A percentile compares a stretch with the other conserved stretches of the same genome.
Conservation (phyloP, 1,140 invertebrate genomes). For the Melanaphis sacchari region DNA sequence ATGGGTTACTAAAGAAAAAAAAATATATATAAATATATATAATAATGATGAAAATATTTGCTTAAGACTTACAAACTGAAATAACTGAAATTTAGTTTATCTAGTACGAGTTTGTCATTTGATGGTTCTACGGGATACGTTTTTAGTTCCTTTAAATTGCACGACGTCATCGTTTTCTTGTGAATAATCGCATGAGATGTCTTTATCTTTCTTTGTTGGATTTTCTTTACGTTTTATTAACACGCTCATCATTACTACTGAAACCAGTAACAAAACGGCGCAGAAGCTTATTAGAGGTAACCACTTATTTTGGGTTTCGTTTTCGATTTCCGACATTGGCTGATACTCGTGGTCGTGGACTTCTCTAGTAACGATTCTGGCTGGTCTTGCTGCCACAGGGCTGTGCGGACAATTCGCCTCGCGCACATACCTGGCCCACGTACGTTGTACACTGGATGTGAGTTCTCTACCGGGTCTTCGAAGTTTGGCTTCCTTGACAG, state of each 20-base stretch:
- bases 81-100: neutral
- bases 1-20: constrained; percentile 21
- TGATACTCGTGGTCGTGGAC: constrained; percentile 29
- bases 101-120: constrained; percentile 37
- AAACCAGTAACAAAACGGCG: neutral
- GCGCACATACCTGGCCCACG: constrained; percentile 73
- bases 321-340: neutral
- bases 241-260: neutral
- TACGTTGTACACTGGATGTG: constrained; percentile 69
- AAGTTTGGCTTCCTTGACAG: constrained; percentile 66
- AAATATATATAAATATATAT: neutral
- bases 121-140: constrained; percentile 38
- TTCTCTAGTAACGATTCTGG: constrained; percentile 57
- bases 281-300: constrained; percentile 21
- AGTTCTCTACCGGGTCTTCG: constrained; percentile 68
- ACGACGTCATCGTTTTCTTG: constrained; percentile 32
- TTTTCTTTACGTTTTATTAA: constrained; percentile 28
- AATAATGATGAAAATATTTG: constrained; percentile 15
- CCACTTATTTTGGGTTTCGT: constrained; percentile 20
- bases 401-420: constrained; percentile 71
- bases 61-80: constrained; percentile 15
- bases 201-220: constrained; percentile 46
- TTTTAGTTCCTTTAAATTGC: constrained; percentile 34
- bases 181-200: neutral
- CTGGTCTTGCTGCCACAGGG: constrained; percentile 47